Percentiles rank a stretch among this genome's conserved stretches.
phyloP scores from a whole-genome alignment of 2,888 invertebrate genomes.

The Dione vanillae region DNA sequence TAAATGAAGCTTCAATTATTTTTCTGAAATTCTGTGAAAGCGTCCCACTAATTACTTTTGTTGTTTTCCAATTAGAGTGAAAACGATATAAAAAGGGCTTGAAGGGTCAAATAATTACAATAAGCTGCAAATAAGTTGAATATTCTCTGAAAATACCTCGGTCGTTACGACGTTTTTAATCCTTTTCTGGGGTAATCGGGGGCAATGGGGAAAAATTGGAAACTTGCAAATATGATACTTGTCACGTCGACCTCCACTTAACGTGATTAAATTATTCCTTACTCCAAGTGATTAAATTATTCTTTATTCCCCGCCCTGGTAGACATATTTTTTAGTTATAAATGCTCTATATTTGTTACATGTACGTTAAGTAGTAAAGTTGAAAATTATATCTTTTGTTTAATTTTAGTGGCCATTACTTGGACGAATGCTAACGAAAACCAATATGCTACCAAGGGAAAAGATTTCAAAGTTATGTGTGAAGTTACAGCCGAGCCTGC shows the following conservation, averaged over 20 bases:
- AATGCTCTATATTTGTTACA: too few relatives aligned
- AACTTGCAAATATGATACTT: too few relatives aligned
- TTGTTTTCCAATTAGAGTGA: neutral
- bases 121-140: neutral
- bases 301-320: too few relatives aligned
- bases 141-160: neutral
- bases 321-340: too few relatives aligned
- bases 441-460: constrained; percentile 91
- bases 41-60: neutral
- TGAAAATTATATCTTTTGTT: neutral
- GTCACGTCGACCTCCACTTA: too few relatives aligned
- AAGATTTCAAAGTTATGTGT: constrained; percentile 91
- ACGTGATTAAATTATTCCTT: too few relatives aligned
- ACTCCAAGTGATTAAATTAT: too few relatives aligned
- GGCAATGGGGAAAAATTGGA: too few relatives aligned
- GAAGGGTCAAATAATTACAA: neutral
- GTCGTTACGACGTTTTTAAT: too few relatives aligned
- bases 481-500: constrained; percentile 93
- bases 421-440: constrained; percentile 93
- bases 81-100: neutral
- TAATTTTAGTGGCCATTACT: constrained; percentile 89
- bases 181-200: too few relatives aligned
- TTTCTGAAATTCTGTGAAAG: neutral
- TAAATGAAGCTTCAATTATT: neutral
- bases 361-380: too few relatives aligned